Percentiles rank a stretch among this genome's conserved stretches.
phyloP scores from a whole-genome alignment of 2,797 vertebrate species.

The Poecilia wingei region DNA sequence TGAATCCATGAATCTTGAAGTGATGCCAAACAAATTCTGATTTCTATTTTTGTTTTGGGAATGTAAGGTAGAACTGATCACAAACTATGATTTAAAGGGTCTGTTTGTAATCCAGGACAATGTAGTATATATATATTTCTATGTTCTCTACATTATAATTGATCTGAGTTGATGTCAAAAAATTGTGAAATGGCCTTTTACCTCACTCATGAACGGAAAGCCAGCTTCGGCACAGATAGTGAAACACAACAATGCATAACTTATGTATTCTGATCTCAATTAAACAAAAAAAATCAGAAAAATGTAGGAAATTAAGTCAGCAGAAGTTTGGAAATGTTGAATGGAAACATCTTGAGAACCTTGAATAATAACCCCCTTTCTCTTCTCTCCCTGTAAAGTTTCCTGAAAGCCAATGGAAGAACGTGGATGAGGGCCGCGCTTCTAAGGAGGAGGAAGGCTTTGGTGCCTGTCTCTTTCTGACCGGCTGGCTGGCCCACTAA shows the following conservation, averaged over 20 bases:
- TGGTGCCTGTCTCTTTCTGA: constrained; percentile 76
- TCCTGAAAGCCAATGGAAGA: constrained; percentile 73
- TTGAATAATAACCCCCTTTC: constrained; percentile 34
- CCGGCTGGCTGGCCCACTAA: constrained; percentile 64
- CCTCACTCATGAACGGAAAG: background rate
- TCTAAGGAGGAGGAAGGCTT: constrained; percentile 75
- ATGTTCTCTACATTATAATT: background rate
- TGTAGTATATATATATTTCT: background rate
- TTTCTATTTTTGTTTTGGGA: background rate
- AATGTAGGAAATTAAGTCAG: background rate
- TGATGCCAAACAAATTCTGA: background rate
- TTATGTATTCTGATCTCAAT: background rate
- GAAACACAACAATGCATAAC: background rate
- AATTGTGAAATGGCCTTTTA: background rate
- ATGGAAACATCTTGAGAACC: background rate
- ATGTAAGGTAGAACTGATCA: background rate
- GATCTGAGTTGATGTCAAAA: background rate
- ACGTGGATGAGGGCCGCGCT: constrained; percentile 79
- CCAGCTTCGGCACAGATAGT: background rate
- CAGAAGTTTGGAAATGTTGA: background rate
- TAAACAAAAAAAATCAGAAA: background rate
- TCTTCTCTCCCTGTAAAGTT: constrained; percentile 75
- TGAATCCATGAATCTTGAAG: background rate
- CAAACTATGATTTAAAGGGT: background rate
- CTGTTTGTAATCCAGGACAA: background rate